Evolutionary conservation across 1,140 invertebrate species (phyloP), one percentile per base, ranked within the genome.

Genomic region (Bombyx mandarina): DNA sequence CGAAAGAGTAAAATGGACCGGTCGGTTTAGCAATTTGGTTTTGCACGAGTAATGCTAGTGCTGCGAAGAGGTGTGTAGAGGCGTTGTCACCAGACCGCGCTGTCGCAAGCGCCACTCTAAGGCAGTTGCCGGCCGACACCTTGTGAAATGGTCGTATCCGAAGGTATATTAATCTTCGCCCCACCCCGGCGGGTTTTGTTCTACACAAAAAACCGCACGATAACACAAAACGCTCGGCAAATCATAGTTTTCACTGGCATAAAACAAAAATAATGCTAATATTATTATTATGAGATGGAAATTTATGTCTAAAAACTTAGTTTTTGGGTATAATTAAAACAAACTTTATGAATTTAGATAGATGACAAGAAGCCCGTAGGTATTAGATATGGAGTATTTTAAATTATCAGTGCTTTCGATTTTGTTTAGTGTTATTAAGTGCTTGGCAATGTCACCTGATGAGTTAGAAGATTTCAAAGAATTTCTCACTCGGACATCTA

Each of bases 81-180:
- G 60, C 62, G 67, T 56, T 65, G 65, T 62, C 62, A 61, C 59
- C 63, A 51, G 56, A 44, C 57, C 54, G 59, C 61, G 70, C 73
- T 86, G 79, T 78, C 79, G 83, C 77, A 86, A 84, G 72, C 66
- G 61, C 18, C 61, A 55, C 61, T 67, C 6, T 7, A 61, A 56
- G 60, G 65, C 82, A 86, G 82, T 86, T 74, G 63, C 73, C 67
- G 64, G 60, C 72, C 57, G 70, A 66, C 67, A 71, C 67, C 82
- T 86, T 86, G 80, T 83, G 83, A 85, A 86, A 86, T 86, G 82
- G 82, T 83, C 77, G 83, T 85, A 78, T 83, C 77, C 63, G 73
- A 83, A 69, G 72, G 82, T 87, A 85, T 87, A 85, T 82, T 87
- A 85, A 80, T 75, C 78, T 71, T 75, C 66, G 73, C 73, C 66